A percentile compares a stretch with the other conserved stretches of the same genome.
Evolutionary conservation across 2,888 invertebrate genomes (phyloP).

Genomic region (Tenodera sinensis): DNA sequence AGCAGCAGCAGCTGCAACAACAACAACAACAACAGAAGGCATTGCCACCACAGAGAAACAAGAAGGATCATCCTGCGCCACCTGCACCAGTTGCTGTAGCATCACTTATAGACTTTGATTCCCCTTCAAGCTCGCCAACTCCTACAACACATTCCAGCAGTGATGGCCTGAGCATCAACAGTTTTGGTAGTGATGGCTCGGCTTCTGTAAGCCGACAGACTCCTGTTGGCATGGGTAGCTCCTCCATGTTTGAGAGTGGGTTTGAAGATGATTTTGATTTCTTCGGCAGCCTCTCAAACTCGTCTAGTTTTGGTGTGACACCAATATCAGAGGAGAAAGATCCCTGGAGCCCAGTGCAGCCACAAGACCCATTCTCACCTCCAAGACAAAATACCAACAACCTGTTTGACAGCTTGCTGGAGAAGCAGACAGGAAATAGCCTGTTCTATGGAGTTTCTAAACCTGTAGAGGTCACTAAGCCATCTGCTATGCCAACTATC

Average conservation of each 20-base stretch:
- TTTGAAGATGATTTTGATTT: conserved; percentile 82
- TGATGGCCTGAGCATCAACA: conserved; percentile 70
- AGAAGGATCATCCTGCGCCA: neutral
- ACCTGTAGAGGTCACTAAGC: neutral
- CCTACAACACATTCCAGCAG: conserved; percentile 71
- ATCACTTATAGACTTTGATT: conserved; percentile 66
- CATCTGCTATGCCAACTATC: conserved; percentile 65
- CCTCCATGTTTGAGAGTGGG: conserved; percentile 71
- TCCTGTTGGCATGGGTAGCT: conserved; percentile 56
- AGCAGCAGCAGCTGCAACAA: too few relatives aligned
- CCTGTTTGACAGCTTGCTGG: neutral
- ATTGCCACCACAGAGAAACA: neutral
- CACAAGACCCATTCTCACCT: conserved; percentile 56
- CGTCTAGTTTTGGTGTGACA: conserved; percentile 48
- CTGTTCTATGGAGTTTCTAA: neutral
- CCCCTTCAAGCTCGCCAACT: conserved; percentile 71
- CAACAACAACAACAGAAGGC: neutral
- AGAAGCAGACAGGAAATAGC: neutral
- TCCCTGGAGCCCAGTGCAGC: conserved; percentile 48
- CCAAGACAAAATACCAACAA: conserved; percentile 31
- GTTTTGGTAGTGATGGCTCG: conserved; percentile 69
- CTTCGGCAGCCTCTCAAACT: conserved; percentile 50
- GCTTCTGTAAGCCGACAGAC: conserved; percentile 52
- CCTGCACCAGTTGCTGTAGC: conserved; percentile 46
- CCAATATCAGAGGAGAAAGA: conserved; percentile 47